These are phyloP conservation scores for Genyomyrus donnyi DNA, from an alignment of 2,113 vertebrate genomes.

Conservation along the genomic window DNA sequence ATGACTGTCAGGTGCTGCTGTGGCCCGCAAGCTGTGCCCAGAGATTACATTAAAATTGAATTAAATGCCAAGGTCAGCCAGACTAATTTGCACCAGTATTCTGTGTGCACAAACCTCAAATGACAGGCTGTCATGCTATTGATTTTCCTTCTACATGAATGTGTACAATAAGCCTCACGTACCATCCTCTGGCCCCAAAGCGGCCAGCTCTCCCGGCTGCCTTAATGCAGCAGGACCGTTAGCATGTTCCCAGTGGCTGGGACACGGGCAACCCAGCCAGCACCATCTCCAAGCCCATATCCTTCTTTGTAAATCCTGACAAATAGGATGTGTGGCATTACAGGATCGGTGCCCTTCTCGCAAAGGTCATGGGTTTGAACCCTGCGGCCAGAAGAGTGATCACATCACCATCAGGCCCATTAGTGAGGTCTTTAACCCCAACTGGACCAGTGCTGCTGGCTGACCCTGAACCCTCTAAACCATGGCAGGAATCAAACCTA, in stretches of 20 bases:
- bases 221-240: not conserved
- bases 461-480: not conserved
- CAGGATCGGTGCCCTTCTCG: not conserved
- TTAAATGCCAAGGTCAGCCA: slow-evolving; percentile 1
- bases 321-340: not conserved
- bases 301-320: not conserved
- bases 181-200: not conserved
- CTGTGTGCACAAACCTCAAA: not conserved
- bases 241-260: not conserved
- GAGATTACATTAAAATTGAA: not conserved
- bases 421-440: not conserved
- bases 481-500: not conserved
- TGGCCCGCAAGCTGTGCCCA: not conserved
- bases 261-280: not conserved
- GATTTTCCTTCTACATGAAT: not conserved
- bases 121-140: not conserved
- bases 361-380: not conserved
- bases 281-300: not conserved
- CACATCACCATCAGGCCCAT: not conserved
- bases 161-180: not conserved
- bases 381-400: not conserved
- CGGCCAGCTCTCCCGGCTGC: not conserved
- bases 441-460: not conserved
- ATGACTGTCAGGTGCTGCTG: not conserved
- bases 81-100: not conserved